Evolutionary conservation across 2,113 vertebrate genomes (phyloP), one percentile per base, ranked within the genome.

Genomic region (Ailuropoda melanoleuca): DNA sequence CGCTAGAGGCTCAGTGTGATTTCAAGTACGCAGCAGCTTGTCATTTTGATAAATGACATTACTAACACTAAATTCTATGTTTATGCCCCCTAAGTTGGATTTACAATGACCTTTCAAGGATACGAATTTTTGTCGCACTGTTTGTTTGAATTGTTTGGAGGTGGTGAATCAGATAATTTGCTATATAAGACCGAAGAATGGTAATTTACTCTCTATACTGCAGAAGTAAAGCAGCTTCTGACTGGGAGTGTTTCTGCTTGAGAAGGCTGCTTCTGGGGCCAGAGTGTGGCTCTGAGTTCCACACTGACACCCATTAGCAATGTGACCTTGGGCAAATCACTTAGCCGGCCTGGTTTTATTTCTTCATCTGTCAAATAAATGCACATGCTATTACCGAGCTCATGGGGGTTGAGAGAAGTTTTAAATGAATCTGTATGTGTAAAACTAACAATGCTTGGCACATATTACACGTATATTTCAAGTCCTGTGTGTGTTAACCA

Each of bases 91-190:
- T 18, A 68, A 24, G 26, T 24, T 81, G 90, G 64, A 75, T 46
- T 95, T 85, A 56, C 13, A 50, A 37, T 39, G 92, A 92, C 48
- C 48, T 81, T 92, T 90, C 81, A 89, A 93, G 55, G 68, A 56
- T 15, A 18, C 4, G 39, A 48, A 37, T 56, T 88, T 95, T 87
- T 70, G 37, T 81, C 9, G 0, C 6, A 55, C 31, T 12, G 12
- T 66, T 39, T 12, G 12, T 66, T 39, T 64, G 56, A 55, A 48
- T 58, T 60, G 43, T 75, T 90, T 50, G 56, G 58, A 91, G 19
- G 13, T 50, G 72, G 43, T 66, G 21, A 58, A 68, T 82, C 82
- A 29, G 56, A 21, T 93, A 53, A 24, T 21, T 75, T 56, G 31
- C 26, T 62, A 8, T 24, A 19, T 46, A 46, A 85, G 83, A 81